phyloP scores from a whole-genome alignment of 2,888 invertebrate genomes.

The Ecliptopera silaceata region DNA sequence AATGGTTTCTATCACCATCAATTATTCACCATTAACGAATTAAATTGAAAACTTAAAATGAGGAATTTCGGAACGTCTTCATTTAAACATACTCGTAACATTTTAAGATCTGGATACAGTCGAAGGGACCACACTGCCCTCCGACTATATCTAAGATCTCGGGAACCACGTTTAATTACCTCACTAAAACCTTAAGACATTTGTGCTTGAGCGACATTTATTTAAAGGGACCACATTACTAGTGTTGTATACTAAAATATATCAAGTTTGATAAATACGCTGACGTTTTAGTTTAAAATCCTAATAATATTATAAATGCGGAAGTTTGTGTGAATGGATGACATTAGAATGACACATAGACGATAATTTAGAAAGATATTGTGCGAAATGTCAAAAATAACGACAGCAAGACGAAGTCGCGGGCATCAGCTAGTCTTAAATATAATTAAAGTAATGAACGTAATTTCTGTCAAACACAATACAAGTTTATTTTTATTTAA shows the following conservation, averaged over 20 bases:
- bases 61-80: constrained; percentile 37
- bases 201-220: constrained; percentile 50
- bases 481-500: too few relatives aligned
- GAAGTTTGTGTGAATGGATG: too few relatives aligned
- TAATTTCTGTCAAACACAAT: too few relatives aligned
- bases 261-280: neutral
- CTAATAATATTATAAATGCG: neutral
- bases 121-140: constrained; percentile 73
- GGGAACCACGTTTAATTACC: constrained; percentile 57
- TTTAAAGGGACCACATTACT: constrained; percentile 40
- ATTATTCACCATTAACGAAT: neutral
- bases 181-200: constrained; percentile 53
- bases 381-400: too few relatives aligned
- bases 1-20: neutral
- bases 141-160: constrained; percentile 70
- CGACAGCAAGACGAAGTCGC: too few relatives aligned
- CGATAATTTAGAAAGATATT: too few relatives aligned
- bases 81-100: constrained; percentile 33
- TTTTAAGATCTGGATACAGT: constrained; percentile 58
- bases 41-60: constrained; percentile 19
- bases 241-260: constrained; percentile 3
- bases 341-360: too few relatives aligned
- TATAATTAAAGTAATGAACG: too few relatives aligned
- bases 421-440: too few relatives aligned
- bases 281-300: too few relatives aligned